phyloP scores from a whole-genome alignment of 2,888 invertebrate species.

The Aspidiotus destructor region DNA sequence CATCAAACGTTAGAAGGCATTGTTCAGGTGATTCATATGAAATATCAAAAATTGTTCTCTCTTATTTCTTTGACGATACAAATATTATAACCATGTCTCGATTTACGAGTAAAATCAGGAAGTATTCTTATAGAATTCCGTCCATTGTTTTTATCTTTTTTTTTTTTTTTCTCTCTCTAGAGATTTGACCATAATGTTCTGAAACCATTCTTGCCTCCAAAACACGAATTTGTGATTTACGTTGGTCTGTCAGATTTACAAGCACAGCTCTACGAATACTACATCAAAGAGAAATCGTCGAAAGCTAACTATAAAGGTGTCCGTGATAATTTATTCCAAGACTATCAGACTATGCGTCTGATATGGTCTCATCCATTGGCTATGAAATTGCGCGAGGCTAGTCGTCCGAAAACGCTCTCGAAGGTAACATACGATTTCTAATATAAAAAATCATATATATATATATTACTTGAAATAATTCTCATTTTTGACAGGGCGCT shows the following conservation, averaged over 20 bases:
- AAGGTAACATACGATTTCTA: too few species aligned
- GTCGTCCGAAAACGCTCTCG: constrained; percentile 44
- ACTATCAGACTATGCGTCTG: constrained; percentile 59
- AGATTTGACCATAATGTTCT: constrained; percentile 85
- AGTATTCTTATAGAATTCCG: background rate
- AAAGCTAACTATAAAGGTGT: constrained; percentile 38
- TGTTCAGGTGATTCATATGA: constrained; percentile 56
- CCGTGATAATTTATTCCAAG: constrained; percentile 47
- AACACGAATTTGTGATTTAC: constrained; percentile 90
- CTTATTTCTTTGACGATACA: background rate
- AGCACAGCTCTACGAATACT: constrained; percentile 68
- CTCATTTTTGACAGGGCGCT: constrained; percentile 11
- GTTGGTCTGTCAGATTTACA: constrained; percentile 74
- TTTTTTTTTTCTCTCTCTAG: constrained; percentile 45
- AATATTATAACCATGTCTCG: too few species aligned
- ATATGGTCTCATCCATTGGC: constrained; percentile 78
- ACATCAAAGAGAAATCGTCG: constrained; percentile 59
- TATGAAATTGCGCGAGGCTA: constrained; percentile 43
- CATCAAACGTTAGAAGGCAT: constrained; percentile 89
- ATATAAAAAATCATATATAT: too few species aligned
- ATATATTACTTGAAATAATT: too few species aligned
- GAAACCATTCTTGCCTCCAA: constrained; percentile 88
- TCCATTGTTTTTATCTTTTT: constrained; percentile 1
- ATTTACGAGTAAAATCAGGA: too few species aligned
- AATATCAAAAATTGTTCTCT: background rate